phyloP scores from a whole-genome alignment of 2,113 vertebrate species.

The Ammodytes marinus region DNA sequence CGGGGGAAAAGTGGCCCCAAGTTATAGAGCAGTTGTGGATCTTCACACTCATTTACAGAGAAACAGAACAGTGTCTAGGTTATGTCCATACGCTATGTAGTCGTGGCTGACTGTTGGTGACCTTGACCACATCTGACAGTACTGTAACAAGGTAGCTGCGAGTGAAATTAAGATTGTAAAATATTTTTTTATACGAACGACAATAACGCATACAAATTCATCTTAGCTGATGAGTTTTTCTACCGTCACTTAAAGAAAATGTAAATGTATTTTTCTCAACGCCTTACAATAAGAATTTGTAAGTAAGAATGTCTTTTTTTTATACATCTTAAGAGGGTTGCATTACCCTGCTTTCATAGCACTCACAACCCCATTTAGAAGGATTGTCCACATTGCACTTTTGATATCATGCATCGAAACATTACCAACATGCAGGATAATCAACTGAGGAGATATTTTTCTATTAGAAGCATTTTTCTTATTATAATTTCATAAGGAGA shows the following conservation, averaged over 20 bases:
- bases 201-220: conserved; percentile 57
- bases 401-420: conserved; percentile 71
- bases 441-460: conserved; percentile 82
- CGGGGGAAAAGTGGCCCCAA: conserved; percentile 45
- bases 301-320: conserved; percentile 69
- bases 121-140: conserved; percentile 47
- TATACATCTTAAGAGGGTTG: conserved; percentile 47
- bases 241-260: conserved; percentile 51
- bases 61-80: conserved; percentile 44
- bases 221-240: conserved; percentile 60
- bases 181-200: conserved; percentile 77
- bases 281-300: conserved; percentile 80
- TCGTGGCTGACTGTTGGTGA: conserved; percentile 36
- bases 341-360: conserved; percentile 53
- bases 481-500: conserved; percentile 46
- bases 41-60: conserved; percentile 51
- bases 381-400: conserved; percentile 73
- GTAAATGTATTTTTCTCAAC: conserved; percentile 68
- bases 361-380: conserved; percentile 62
- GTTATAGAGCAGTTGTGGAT: conserved; percentile 45
- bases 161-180: conserved; percentile 66
- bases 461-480: conserved; percentile 70
- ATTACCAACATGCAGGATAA: conserved; percentile 77
- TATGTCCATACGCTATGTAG: conserved; percentile 4
- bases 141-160: conserved; percentile 67